Base-by-base conservation (phyloP, 2,113 vertebrate genomes). In the Eublepharis macularius region DNA sequence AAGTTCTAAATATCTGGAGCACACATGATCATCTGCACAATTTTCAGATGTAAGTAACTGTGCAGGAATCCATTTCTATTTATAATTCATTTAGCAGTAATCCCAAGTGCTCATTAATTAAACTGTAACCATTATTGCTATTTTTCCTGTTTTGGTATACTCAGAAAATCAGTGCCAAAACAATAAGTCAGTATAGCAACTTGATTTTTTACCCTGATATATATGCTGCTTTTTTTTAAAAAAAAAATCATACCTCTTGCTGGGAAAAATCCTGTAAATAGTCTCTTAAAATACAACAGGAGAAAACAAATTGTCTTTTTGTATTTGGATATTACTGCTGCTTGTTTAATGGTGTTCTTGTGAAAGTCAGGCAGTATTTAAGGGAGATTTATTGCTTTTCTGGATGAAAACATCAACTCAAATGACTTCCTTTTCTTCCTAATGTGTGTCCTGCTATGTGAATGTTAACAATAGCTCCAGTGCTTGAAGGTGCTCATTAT, bases 261-360 rank as follows among this genome's bases (percentile, higher is more conserved):
- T 51, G 11, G 29, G 45, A 60, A 60, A 60, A 16, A 1, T 24
- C 36, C 1, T 47, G 32, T 79, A 69, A 57, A 79, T 79, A 79
- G 12, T 79, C 45, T 72, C 72, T 79, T 79, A 78, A 13, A 72
- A 51, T 72, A 45, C 17, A 39, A 17, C 68, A 83, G 6, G 12
- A 7, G 6, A 83, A 7, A 89, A 47, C 0, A 1, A 82, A 9
- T 0, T 0, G 14, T 21, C 4, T 72, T 47, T 45, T 66, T 81
- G 2, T 19, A 51, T 89, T 89, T 87, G 16, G 36, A 57, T 72
- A 70, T 45, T 21, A 51, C 39, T 26, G 36, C 34, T 89, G n/a
- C 57, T 36, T 8, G 2, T 89, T 89, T 63, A 65, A 49, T 54
- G 68, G 49, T 32, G 54, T 90, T 16, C 60, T 84, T 86, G 4